A percentile compares a stretch with the other conserved stretches of the same genome.
Evolutionary conservation across 2,113 vertebrate genomes (phyloP).

Genomic region (Tupaia chinensis): DNA sequence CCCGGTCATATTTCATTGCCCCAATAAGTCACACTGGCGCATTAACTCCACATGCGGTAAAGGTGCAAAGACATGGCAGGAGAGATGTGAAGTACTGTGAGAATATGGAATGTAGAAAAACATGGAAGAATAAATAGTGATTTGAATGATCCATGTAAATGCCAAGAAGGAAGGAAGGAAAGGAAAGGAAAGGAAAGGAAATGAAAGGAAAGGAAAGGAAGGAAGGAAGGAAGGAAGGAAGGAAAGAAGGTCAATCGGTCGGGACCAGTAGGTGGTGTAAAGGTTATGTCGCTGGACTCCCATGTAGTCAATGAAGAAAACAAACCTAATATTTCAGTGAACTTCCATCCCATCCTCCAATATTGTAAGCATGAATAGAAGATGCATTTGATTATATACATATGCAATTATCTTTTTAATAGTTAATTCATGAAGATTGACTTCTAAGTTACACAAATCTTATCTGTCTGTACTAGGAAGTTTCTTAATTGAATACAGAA

Average conservation of each 20-base stretch:
- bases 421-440: slow-evolving; percentile 4
- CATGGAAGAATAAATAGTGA: not conserved
- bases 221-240: not conserved
- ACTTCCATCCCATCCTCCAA: not conserved
- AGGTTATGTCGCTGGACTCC: no score
- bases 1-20: not conserved
- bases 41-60: not conserved
- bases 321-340: slow-evolving; percentile 14
- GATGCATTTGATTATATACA: not conserved
- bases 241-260: no score
- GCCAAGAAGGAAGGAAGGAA: not conserved
- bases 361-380: not conserved
- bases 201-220: not conserved
- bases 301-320: not conserved
- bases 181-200: not conserved
- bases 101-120: not conserved
- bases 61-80: no score
- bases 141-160: not conserved
- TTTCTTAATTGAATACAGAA: not conserved
- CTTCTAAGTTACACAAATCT: not conserved
- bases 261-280: no score
- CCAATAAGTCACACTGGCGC: not conserved
- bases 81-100: not conserved
- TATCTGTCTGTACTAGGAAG: not conserved
- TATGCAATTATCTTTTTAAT: not conserved